Base-by-base conservation (phyloP, 2,113 vertebrate species). In the Chamaetylas fuelleborni region DNA sequence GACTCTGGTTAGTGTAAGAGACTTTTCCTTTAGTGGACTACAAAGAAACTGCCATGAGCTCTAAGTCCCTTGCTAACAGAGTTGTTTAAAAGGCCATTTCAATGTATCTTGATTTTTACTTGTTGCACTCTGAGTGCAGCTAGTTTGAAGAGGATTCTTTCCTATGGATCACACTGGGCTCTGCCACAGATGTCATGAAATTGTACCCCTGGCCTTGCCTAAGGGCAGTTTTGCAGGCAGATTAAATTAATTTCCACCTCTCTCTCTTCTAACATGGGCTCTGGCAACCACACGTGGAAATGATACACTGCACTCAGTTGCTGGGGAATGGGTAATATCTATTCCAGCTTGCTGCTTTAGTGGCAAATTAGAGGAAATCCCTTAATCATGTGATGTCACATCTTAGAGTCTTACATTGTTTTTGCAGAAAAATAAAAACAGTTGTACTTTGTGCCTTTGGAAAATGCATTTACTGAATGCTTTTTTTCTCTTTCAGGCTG, bases 251-350 rank as follows among this genome's bases (percentile, higher is more conserved):
- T 80, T 76, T 43, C 31, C 4, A 0, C 4, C n/a, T 43, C 62
- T 64, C 20, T 73, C 14, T 71, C 20, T 50, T 2, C n/a, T 18
- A 14, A 24, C 53, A 7, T 24, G 14, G 43, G 25, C 38, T 86
- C 53, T 43, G n/a, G n/a, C 12, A 66, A 4, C 43, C 2, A 2
- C 56, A 34, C 0, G 0, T 12, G 14, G 67, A 69, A 77, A 29
- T 40, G 6, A 28, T 22, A 28, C 11, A 1, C 19, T 45, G 28
- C n/a, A 50, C 16, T n/a, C n/a, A 13, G 12, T 24, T 71, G 47
- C 43, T 81, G 48, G 28, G 42, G 48, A 74, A 29, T 17, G 18
- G 11, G 4, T 33, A 65, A 34, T 26, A 45, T 53, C 0, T 0
- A 31, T 66, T 61, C n/a, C 19, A 38, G 31, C 50, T 90, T 64